Base-by-base conservation (phyloP, 2,113 vertebrate species). In the Phyllostomus discolor region DNA sequence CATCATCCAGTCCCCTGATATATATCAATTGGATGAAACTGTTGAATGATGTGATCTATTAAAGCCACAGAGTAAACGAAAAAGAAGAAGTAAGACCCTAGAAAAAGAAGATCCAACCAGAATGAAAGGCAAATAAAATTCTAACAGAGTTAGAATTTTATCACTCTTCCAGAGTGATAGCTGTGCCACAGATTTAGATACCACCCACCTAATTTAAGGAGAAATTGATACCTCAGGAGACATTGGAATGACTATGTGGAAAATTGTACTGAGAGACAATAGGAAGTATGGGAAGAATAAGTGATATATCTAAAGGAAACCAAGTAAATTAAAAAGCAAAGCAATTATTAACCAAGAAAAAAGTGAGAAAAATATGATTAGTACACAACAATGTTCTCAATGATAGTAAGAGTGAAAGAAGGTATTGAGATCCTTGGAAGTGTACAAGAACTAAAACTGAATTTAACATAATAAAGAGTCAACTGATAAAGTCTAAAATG, bases 271-370 rank as follows among this genome's bases (percentile, higher is more conserved):
- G n/a, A 52, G 28, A 79, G 10, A 19, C 12, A 87, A 59, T 4
- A 19, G 3, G 19, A 95, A 52, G 66, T 86, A 28, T 76, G 43
- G 35, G 28, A 86, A 86, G 41, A 91, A 84, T 72, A 80, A 41
- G 22, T 33, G 22, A 43, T 26, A 52, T 26, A 50, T 26, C 11
- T 81, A 78, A 90, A 85, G 9, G 67, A 57, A 87, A 59, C 9
- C 16, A 87, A 82, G 57, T 76, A 84, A 95, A 66, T 84, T 10
- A 80, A 95, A 96, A 88, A 19, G 11, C 35, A 84, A 88, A 33
- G 22, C 4, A 88, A 33, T 85, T 54, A n/a, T 62, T 95, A 94
- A 67, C 35, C 41, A 80, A 76, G 35, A 84, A 80, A 48, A 90
- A 90, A 15, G 54, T 90, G 20, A 64, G 73, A 92, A 79, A 78